A percentile compares a stretch with the other conserved stretches of the same genome.
Conservation (phyloP, 2,797 vertebrate genomes). For the Sphaeramia orbicularis region DNA sequence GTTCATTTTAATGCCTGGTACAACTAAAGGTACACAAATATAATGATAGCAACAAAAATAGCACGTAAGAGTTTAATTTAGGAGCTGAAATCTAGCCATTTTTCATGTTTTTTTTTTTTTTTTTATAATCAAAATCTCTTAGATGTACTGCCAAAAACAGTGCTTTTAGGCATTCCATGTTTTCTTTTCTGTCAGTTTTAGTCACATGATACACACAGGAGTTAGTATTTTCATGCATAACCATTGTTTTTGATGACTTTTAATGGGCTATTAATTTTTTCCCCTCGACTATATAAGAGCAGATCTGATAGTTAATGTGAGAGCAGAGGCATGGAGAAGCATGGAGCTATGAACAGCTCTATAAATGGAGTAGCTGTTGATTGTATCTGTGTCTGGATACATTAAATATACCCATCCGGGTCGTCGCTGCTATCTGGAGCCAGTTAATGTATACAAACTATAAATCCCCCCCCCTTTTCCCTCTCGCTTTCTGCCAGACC, state of each 20-base stretch:
- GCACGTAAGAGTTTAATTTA: no score
- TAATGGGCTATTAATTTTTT: background rate
- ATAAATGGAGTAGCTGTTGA: slow-evolving; percentile 85
- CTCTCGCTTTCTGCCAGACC: slow-evolving; percentile 73
- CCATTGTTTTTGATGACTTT: slow-evolving; percentile 11
- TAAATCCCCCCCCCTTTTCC: slow-evolving; percentile 85
- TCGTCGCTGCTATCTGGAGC: slow-evolving; percentile 90
- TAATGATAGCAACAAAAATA: no score
- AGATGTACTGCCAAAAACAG: no score
- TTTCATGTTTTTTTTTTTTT: no score
- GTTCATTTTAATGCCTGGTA: no score
- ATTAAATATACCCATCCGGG: slow-evolving; percentile 87
- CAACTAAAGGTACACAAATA: no score
- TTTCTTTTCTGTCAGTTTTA: no score
- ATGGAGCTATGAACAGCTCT: slow-evolving; percentile 78
- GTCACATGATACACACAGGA: no score
- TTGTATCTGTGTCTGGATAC: slow-evolving; percentile 78
- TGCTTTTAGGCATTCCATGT: no score
- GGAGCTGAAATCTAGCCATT: no score
- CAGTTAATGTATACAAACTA: slow-evolving; percentile 92
- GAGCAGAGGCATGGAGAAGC: slow-evolving; percentile 16
- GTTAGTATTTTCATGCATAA: no score
- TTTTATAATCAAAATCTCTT: no score
- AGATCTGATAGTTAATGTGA: slow-evolving; percentile 16
- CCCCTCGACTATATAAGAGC: background rate